Conservation (phyloP, 2,113 vertebrate species). For the Morone saxatilis region DNA sequence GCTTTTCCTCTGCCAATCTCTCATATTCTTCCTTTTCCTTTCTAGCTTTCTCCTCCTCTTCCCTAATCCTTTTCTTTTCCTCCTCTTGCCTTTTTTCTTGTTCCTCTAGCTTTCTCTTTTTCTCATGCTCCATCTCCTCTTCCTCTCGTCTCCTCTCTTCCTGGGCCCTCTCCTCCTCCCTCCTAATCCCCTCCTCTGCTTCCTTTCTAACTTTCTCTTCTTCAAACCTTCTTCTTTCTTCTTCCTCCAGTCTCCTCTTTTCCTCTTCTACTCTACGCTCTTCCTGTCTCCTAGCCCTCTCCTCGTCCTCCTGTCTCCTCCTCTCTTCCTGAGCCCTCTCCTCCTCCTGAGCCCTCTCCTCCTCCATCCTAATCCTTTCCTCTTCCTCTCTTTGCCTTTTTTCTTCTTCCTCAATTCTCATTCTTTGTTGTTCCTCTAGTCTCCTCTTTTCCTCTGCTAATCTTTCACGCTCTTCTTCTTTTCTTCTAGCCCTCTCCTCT, state of each 20-base stretch:
- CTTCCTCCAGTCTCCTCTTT: background rate
- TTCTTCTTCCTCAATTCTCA: conserved; percentile 14
- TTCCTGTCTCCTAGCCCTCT: background rate
- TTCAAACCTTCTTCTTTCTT: background rate
- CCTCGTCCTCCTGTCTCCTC: conserved; percentile 22
- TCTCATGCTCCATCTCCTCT: conserved; percentile 3
- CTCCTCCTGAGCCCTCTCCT: background rate
- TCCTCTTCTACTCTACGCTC: background rate
- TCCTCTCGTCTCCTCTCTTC: background rate
- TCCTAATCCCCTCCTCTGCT: background rate
- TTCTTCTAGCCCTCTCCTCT: conserved; percentile 1
- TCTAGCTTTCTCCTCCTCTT: background rate
- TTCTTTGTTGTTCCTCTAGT: conserved; percentile 7
- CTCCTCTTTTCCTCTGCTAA: conserved; percentile 5
- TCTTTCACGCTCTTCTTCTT: conserved; percentile 6
- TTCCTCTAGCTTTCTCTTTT: background rate
- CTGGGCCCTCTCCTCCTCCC: background rate
- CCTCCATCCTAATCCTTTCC: background rate
- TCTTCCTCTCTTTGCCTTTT: conserved; percentile 1
- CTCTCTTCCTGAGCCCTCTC: background rate
- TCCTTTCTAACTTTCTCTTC: background rate
- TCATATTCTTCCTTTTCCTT: conserved; percentile 1
- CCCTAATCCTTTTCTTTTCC: background rate
- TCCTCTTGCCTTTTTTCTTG: background rate
- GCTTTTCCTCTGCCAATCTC: background rate